Evolutionary conservation across 2,113 vertebrate genomes (phyloP), one percentile per base, ranked within the genome.

Genomic region (Hydrochoerus hydrochaeris): DNA sequence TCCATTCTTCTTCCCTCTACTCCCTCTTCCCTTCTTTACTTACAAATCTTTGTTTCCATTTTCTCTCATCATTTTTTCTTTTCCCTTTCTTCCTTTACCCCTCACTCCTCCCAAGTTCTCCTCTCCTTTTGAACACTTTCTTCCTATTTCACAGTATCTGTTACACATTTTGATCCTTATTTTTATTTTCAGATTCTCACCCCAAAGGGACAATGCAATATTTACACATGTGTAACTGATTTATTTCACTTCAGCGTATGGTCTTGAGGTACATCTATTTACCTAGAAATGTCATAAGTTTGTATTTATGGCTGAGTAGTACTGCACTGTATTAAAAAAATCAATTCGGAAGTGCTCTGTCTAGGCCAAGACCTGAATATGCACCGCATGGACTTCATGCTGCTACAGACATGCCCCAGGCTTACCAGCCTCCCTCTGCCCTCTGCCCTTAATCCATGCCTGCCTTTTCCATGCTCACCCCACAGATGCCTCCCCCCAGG

Each of bases 321-420:
- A 32, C 63, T 65, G 30, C 63, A 63, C 14, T 65, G 12, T 32
- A 65, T 52, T 65, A 14, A 16, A 32, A 63, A 30, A 30, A 30
- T n/a, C n/a, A n/a, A n/a, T n/a, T n/a, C 32, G n/a, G 8, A n/a
- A 17, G 28, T 19, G 24, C 20, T 0, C 1, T 6, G 14, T 41
- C 35, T 41, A 26, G 52, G 7, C 38, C 1, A 22, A 20, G 44
- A n/a, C 9, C 28, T 20, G 62, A 73, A 24, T 3, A 22, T 5
- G 52, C 54, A 6, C 22, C 22, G 20, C 19, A 5, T 28, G 7
- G 35, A 20, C 54, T 58, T 58, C 19, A 14, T 12, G 80, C 24
- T 90, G 6, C 24, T 24, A 1, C 22, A 19, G 17, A 7, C 7
- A 7, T 65, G 6, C 16, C 85, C 16, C 52, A 38, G 62, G 85